Conservation (phyloP, 2,113 vertebrate genomes). For the Rhea americana region DNA sequence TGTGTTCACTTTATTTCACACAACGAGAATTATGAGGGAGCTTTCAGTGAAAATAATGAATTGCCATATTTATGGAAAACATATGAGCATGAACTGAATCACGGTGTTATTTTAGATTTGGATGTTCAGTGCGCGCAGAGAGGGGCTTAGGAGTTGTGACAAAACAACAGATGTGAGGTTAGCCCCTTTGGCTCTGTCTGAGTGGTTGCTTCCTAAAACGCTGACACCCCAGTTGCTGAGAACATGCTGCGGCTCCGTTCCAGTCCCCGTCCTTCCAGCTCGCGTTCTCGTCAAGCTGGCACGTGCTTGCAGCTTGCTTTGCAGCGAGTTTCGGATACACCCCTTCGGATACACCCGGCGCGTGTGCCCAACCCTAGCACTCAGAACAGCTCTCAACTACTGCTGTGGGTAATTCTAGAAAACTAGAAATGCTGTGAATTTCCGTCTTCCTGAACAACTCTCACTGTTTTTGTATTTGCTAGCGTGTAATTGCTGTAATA, state of each 20-base stretch:
- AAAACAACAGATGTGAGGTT: constrained; percentile 66
- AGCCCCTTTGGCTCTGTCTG: constrained; percentile 47
- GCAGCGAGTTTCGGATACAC: background rate
- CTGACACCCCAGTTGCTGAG: constrained; percentile 18
- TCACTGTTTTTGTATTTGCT: background rate
- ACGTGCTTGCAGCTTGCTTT: constrained; percentile 1
- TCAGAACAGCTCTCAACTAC: background rate
- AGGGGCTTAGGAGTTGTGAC: constrained; percentile 48
- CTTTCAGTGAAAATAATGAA: constrained; percentile 15
- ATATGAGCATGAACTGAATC: constrained; percentile 46
- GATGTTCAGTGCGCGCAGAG: constrained; percentile 40
- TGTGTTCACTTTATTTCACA: constrained; percentile 14
- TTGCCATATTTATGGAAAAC: constrained; percentile 53
- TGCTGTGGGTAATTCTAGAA: background rate
- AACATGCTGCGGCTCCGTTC: background rate
- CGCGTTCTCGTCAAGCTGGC: background rate
- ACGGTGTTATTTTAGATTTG: constrained; percentile 48
- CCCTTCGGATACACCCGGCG: background rate
- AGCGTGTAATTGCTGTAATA: background rate
- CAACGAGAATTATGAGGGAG: background rate
- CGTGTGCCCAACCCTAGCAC: background rate
- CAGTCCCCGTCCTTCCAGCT: background rate
- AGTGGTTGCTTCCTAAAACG: constrained; percentile 21
- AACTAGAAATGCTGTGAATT: background rate
- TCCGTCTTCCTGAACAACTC: background rate